A percentile compares a stretch with the other conserved stretches of the same genome.
These are phyloP conservation scores for Amphimedon queenslandica DNA, from an alignment of 37 sponge, comb jelly and placozoan species.

Conservation along the genomic window DNA sequence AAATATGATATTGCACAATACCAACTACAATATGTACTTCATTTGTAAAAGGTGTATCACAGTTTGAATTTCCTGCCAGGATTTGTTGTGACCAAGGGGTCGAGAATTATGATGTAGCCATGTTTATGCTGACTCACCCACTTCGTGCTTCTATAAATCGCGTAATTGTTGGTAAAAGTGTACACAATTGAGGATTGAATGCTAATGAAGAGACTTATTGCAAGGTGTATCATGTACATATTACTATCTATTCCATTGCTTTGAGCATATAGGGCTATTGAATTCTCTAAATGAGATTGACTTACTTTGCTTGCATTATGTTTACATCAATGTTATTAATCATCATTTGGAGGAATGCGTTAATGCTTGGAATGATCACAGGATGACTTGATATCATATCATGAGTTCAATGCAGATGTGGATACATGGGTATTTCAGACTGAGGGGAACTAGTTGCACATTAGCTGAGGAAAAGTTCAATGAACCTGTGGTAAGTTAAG, in stretches of 20 bases:
- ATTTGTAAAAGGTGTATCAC: conserved; percentile 3
- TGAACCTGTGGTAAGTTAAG: not conserved
- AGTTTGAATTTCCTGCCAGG: conserved; percentile 31
- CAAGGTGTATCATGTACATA: conserved; percentile 9
- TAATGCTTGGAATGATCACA: conserved; percentile 28
- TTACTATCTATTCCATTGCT: conserved; percentile 2
- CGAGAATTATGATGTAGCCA: conserved; percentile 22
- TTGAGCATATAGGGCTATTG: not conserved
- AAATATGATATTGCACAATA: no score
- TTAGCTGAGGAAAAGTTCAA: not conserved
- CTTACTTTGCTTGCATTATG: conserved; percentile 21
- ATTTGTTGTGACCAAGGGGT: conserved; percentile 35
- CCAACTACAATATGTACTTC: no score
- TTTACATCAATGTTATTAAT: conserved; percentile 13
- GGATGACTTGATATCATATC: not conserved
- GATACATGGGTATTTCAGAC: not conserved
- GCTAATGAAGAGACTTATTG: conserved; percentile 33
- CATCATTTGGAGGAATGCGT: conserved; percentile 7
- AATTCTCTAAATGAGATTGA: conserved; percentile 21
- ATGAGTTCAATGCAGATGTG: conserved; percentile 2
- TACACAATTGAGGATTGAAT: conserved; percentile 29
- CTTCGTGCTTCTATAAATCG: conserved; percentile 27
- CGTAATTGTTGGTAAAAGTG: conserved; percentile 35
- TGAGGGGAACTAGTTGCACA: not conserved
- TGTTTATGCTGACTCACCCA: conserved; percentile 44